A percentile compares a stretch with the other conserved stretches of the same genome.
Evolutionary conservation across 1,140 invertebrate genomes (phyloP).

Genomic region (Drosophila truncata): DNA sequence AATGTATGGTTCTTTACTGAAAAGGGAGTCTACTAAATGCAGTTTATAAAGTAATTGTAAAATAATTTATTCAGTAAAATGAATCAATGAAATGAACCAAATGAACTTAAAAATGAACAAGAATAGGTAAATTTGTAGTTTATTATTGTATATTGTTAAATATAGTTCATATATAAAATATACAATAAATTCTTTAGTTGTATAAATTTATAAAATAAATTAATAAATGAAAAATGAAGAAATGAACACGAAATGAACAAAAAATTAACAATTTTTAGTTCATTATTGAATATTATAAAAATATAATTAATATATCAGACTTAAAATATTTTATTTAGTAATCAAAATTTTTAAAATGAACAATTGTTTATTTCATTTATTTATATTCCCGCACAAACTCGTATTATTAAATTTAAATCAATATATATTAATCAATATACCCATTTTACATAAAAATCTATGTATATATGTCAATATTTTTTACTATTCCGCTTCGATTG

Average conservation of each 20-base stretch:
- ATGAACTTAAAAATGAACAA: neutral
- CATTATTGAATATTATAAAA: too few species aligned
- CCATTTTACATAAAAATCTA: neutral
- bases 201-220: neutral
- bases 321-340: neutral
- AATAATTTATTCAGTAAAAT: neutral
- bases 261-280: too few species aligned
- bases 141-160: neutral
- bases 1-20: neutral
- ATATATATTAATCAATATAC: neutral
- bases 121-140: too few species aligned
- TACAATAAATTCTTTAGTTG: neutral
- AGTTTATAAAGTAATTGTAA: neutral
- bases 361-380: neutral
- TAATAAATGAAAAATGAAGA: too few species aligned
- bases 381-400: neutral
- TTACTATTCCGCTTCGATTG: neutral
- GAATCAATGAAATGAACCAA: neutral
- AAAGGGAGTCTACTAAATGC: neutral
- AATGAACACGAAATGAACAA: too few species aligned
- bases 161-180: neutral
- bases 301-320: too few species aligned
- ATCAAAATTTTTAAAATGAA: too few species aligned
- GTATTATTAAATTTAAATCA: neutral
- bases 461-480: neutral